Evolutionary conservation across 2,797 vertebrate species (phyloP).

Genomic region (Sciurus carolinensis): DNA sequence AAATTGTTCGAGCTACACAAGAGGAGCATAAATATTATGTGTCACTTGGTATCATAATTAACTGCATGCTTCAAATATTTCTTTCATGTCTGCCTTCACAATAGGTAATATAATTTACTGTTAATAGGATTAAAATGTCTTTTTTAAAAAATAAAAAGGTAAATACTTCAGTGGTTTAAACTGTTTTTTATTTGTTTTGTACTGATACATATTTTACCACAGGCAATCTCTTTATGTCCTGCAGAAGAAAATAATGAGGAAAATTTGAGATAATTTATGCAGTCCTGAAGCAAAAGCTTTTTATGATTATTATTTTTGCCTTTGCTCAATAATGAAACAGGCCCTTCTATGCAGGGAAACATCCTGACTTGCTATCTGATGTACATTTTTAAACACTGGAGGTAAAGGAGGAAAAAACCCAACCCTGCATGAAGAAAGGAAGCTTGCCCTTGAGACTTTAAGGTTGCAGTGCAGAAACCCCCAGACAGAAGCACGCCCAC

Average conservation of each 20-base stretch:
- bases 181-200: constrained; percentile 89
- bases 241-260: constrained; percentile 86
- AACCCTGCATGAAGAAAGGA: constrained; percentile 44
- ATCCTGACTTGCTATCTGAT: constrained; percentile 18
- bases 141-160: constrained; percentile 83
- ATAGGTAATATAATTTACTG: constrained; percentile 89
- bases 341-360: not conserved
- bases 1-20: constrained; percentile 84
- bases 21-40: constrained; percentile 87
- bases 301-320: constrained; percentile 74
- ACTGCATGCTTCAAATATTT: constrained; percentile 89
- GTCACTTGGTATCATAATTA: constrained; percentile 90
- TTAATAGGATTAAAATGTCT: constrained; percentile 91
- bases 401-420: not conserved
- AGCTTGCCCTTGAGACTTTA: constrained; percentile 25
- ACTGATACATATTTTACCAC: constrained; percentile 87
- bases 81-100: constrained; percentile 89
- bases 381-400: constrained; percentile 65
- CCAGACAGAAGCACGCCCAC: not conserved
- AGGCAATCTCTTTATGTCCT: constrained; percentile 85
- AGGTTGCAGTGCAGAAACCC: constrained; percentile 20
- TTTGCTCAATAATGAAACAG: constrained; percentile 58
- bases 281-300: constrained; percentile 80
- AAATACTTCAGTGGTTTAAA: constrained; percentile 88
- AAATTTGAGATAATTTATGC: constrained; percentile 84